These are phyloP conservation scores for Sebastes vulpes DNA, from an alignment of 2,797 vertebrate genomes.

Conservation along the genomic window DNA sequence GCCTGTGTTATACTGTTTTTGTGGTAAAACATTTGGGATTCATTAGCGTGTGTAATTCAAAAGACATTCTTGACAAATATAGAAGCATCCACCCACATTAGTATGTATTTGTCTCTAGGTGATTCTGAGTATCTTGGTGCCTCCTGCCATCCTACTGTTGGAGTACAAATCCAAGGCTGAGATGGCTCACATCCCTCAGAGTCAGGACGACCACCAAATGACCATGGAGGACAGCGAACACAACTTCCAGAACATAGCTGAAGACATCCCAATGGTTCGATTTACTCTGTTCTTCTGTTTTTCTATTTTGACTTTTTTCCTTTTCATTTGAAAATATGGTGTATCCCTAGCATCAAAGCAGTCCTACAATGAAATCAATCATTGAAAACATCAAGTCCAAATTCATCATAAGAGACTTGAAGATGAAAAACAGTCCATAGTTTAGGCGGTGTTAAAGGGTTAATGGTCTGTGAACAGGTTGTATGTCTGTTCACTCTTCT, in stretches of 20 bases:
- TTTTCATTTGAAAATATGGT: background rate
- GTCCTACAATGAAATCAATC: background rate
- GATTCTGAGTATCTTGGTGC: slow-evolving; percentile 96
- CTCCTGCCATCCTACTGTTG: slow-evolving; percentile 95
- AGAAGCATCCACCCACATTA: slow-evolving; percentile 45
- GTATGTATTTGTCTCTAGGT: slow-evolving; percentile 85
- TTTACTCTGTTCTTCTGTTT: background rate
- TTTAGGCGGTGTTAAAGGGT: background rate
- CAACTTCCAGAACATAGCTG: slow-evolving; percentile 91
- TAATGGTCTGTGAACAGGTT: background rate
- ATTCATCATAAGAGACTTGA: background rate
- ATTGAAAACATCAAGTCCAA: background rate
- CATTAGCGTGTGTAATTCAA: background rate
- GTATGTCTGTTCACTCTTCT: background rate
- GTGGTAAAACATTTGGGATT: background rate
- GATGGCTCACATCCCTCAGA: slow-evolving; percentile 99
- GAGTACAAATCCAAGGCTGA: slow-evolving; percentile 99
- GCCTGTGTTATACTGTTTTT: background rate
- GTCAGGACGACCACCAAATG: slow-evolving; percentile 98
- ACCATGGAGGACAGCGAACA: slow-evolving; percentile 98
- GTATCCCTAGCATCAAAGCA: background rate
- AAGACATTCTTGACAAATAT: background rate
- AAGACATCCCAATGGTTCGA: slow-evolving; percentile 96
- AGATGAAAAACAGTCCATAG: background rate
- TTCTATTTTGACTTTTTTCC: background rate